A percentile compares a stretch with the other conserved stretches of the same genome.
These are phyloP conservation scores for Cerceris rybyensis DNA, from an alignment of 2,888 invertebrate species.

Conservation along the genomic window DNA sequence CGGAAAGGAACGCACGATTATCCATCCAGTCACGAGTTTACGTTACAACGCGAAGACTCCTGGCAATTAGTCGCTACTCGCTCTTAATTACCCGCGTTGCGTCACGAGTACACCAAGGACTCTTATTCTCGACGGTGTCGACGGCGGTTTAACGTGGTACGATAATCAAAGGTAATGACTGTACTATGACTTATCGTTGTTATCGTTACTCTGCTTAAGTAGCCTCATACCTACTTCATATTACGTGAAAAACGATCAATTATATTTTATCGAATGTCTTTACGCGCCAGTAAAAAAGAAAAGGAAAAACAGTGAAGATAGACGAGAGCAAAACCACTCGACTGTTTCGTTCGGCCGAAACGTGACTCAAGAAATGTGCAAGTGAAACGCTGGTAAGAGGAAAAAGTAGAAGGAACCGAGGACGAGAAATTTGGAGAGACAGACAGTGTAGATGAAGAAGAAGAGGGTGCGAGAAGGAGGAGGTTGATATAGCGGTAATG, in stretches of 20 bases:
- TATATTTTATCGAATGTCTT: too few species aligned
- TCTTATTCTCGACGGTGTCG: background rate
- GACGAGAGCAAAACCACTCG: background rate
- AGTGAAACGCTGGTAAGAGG: background rate
- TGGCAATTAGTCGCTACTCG: slow-evolving; percentile 31
- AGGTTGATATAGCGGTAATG: slow-evolving; percentile 75
- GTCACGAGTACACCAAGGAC: background rate
- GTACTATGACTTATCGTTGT: background rate
- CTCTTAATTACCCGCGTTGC: slow-evolving; percentile 19
- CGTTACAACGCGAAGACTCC: slow-evolving; percentile 4
- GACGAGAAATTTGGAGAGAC: slow-evolving; percentile 21
- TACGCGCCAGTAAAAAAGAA: background rate
- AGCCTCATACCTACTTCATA: too few species aligned
- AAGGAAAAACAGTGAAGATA: background rate
- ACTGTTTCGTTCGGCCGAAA: background rate
- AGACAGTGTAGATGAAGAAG: slow-evolving; percentile 36
- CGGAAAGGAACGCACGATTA: slow-evolving; percentile 17
- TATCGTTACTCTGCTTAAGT: background rate
- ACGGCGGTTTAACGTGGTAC: background rate
- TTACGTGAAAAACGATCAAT: too few species aligned
- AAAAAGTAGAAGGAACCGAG: slow-evolving; percentile 5
- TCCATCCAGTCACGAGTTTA: slow-evolving; percentile 26
- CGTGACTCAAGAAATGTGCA: background rate
- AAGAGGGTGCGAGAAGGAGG: slow-evolving; percentile 42
- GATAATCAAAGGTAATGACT: background rate